Percentiles rank a stretch among this genome's conserved stretches.
Conservation (phyloP, 1,140 invertebrate species). For the Octopus bimaculoides region DNA sequence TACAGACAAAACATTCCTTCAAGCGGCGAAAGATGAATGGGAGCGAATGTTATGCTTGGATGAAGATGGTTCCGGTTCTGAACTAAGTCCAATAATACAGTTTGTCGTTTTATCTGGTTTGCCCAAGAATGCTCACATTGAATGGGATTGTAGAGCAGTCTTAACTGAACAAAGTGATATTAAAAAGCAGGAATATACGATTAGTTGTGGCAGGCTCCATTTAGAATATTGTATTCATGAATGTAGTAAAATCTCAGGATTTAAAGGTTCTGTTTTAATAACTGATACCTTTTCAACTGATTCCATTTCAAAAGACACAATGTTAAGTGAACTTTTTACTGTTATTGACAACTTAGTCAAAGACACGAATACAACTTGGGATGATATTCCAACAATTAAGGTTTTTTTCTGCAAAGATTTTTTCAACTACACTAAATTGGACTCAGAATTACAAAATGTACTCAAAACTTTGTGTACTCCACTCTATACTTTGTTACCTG, state of each 20-base stretch:
- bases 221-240: not conserved
- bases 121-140: constrained; percentile 77
- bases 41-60: constrained; percentile 75
- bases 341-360: not conserved
- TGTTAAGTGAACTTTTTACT: not conserved
- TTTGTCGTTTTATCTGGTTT: constrained; percentile 79
- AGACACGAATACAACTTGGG: not conserved
- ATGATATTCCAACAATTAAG: not conserved
- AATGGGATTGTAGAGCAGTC: constrained; percentile 87
- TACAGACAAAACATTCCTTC: constrained; percentile 40
- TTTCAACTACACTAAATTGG: not conserved
- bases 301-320: not conserved
- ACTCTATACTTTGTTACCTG: not conserved
- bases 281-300: not conserved
- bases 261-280: not conserved
- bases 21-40: constrained; percentile 37
- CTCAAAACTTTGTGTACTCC: not conserved
- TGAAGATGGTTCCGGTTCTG: constrained; percentile 69
- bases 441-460: not conserved
- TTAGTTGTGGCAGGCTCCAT: not conserved
- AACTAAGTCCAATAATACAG: constrained; percentile 65
- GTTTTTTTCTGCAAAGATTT: not conserved
- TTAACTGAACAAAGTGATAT: not conserved
- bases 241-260: not conserved
- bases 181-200: not conserved